Percentiles rank a stretch among this genome's conserved stretches.
phyloP scores from a whole-genome alignment of 1,140 invertebrate species.

The Zaprionus africanus region DNA sequence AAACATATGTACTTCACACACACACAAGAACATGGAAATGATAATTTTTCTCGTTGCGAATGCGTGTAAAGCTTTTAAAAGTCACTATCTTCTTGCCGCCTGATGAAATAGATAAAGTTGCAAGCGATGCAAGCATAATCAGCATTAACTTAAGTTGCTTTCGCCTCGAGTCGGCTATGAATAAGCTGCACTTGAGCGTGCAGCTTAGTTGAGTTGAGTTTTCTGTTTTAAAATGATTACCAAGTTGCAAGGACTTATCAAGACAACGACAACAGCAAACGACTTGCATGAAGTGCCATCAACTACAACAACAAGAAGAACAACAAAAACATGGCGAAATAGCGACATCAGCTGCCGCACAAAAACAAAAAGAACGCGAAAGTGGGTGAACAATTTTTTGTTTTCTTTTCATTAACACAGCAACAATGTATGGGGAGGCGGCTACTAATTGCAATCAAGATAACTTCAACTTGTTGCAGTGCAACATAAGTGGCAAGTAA shows the following conservation, averaged over 20 bases:
- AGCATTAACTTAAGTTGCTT: constrained; percentile 10
- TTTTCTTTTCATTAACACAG: constrained; percentile 73
- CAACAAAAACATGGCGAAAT: not conserved
- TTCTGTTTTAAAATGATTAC: constrained; percentile 42
- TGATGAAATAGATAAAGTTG: constrained; percentile 6
- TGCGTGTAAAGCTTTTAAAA: not conserved
- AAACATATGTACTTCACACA: no score
- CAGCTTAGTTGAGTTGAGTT: constrained; percentile 34
- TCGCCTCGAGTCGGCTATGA: not conserved
- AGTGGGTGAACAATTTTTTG: constrained; percentile 46
- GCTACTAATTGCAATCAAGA: constrained; percentile 78
- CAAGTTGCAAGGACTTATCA: constrained; percentile 32
- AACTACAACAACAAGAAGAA: constrained; percentile 13
- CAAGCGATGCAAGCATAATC: constrained; percentile 11
- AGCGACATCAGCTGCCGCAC: constrained; percentile 13
- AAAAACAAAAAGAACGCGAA: constrained; percentile 5
- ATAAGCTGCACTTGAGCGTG: constrained; percentile 16
- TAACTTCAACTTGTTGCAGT: constrained; percentile 73
- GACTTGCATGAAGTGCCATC: constrained; percentile 44
- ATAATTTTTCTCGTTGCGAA: not conserved
- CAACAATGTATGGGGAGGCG: constrained; percentile 69
- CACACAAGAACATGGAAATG: no score
- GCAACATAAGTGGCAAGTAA: not conserved
- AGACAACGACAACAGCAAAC: constrained; percentile 27
- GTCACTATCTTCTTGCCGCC: not conserved